These are phyloP conservation scores for Sitodiplosis mosellana DNA, from an alignment of 1,140 invertebrate genomes.

Conservation along the genomic window DNA sequence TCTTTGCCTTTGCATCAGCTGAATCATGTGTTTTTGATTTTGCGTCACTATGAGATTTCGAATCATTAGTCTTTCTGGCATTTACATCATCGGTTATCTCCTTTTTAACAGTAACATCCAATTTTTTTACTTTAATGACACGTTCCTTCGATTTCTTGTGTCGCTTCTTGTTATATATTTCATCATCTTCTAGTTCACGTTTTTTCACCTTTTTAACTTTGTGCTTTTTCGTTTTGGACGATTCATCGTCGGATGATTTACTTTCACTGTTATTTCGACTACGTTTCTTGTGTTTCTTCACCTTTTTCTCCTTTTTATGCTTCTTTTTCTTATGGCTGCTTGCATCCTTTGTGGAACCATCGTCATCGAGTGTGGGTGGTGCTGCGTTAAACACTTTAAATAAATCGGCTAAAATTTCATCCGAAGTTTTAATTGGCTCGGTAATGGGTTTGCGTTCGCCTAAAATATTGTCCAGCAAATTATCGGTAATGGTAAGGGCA, in stretches of 20 bases:
- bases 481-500: not conserved
- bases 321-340: constrained; percentile 32
- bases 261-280: constrained; percentile 28
- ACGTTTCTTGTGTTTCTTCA: constrained; percentile 35
- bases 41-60: too few species aligned
- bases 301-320: constrained; percentile 29
- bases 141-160: not conserved
- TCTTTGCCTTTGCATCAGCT: too few species aligned
- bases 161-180: constrained; percentile 10
- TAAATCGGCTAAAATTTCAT: constrained; percentile 59
- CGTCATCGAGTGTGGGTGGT: constrained; percentile 28
- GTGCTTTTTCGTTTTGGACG: constrained; percentile 22
- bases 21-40: too few species aligned
- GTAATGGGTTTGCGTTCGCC: constrained; percentile 24
- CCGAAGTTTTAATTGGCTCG: constrained; percentile 41
- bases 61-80: too few species aligned
- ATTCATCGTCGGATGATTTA: constrained; percentile 23
- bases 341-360: constrained; percentile 16
- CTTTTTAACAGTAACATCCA: too few species aligned
- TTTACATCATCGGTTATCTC: too few species aligned
- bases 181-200: constrained; percentile 9
- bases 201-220: constrained; percentile 9
- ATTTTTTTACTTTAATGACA: not conserved
- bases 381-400: constrained; percentile 47
- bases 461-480: not conserved